Evolutionary conservation across 37 sponge, comb jelly and placozoan genomes (phyloP), one percentile per base, ranked within the genome.

Genomic region (Diacarnus erythraeanus): DNA sequence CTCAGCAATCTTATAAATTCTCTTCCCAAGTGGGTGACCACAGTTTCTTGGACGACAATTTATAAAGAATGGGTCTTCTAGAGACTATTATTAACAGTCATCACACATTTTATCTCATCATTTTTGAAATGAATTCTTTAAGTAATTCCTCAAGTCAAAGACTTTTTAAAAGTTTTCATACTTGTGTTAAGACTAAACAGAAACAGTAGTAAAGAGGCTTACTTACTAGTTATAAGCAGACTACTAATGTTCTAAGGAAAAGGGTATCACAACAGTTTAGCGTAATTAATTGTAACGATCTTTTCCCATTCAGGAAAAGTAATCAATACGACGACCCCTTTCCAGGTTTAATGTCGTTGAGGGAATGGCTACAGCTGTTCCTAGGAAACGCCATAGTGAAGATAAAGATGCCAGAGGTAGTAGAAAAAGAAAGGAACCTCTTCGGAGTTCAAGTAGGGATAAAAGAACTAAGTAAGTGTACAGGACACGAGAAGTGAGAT

Each of bases 1-100:
- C 76, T 87, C 29, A 3, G 29, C 8, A 38, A 65, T 8, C 61
- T 87, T 21, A 23, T 69, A 6, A 20, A 23, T 21, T 31, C 42
- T 25, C 60, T 87, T 3, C 87, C 87, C 3, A 22, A 68, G 25
- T 87, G 87, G 87, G 87, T 87, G n/a, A 81, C 87, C 38, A 9
- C 63, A 29, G 68, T 87, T 33, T 34, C 71, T 5, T 87, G 87
- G 87, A 75, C 81, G 18, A 67, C 76, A 18, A 65, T 27, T 4
- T 47, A 74, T 26, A 4, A 56, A n/a, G 39, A 42, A 9, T 87
- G 87, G 87, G 20, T 59, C 2, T 87, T 87, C 40, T 78, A 42
- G 51, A n/a, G n/a, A n/a, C n/a, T n/a, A n/a, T n/a, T n/a, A n/a
- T n/a, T n/a, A n/a, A n/a, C n/a, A n/a, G n/a, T n/a, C n/a, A n/a